Percentiles rank a stretch among this genome's conserved stretches.
phyloP scores from a whole-genome alignment of 2,888 invertebrate genomes.

The Nebria salina region DNA sequence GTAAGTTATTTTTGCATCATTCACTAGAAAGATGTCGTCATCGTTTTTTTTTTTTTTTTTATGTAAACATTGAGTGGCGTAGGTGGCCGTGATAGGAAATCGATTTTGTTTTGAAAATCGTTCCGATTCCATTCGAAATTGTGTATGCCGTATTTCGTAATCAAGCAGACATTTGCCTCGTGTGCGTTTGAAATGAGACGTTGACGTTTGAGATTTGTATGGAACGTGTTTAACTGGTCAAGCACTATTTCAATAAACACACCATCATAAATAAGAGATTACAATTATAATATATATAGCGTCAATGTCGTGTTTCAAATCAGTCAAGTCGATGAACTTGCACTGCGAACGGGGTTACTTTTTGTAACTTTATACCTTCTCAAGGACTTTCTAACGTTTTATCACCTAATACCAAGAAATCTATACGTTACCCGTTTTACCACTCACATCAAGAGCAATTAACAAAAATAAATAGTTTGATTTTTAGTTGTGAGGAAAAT shows the following conservation, averaged over 20 bases:
- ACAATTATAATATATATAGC: not conserved
- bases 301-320: conserved; percentile 1
- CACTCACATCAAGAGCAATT: too few species aligned
- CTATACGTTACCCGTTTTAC: not conserved
- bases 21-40: not conserved
- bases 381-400: not conserved
- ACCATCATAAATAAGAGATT: not conserved
- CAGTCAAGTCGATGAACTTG: not conserved
- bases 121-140: not conserved
- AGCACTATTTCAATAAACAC: not conserved
- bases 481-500: too few species aligned
- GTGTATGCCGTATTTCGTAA: not conserved
- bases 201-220: conserved; percentile 11
- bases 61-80: not conserved
- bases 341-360: conserved; percentile 1
- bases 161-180: conserved; percentile 10
- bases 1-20: not conserved
- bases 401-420: not conserved
- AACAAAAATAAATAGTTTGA: too few species aligned
- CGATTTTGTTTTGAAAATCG: not conserved
- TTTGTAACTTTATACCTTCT: not conserved
- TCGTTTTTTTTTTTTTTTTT: not conserved
- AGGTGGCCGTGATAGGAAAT: not conserved
- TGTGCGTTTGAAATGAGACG: conserved; percentile 16
- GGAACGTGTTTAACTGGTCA: conserved; percentile 2